These are phyloP conservation scores for Amiota communis DNA, from an alignment of 2,888 invertebrate genomes.

Conservation along the genomic window DNA sequence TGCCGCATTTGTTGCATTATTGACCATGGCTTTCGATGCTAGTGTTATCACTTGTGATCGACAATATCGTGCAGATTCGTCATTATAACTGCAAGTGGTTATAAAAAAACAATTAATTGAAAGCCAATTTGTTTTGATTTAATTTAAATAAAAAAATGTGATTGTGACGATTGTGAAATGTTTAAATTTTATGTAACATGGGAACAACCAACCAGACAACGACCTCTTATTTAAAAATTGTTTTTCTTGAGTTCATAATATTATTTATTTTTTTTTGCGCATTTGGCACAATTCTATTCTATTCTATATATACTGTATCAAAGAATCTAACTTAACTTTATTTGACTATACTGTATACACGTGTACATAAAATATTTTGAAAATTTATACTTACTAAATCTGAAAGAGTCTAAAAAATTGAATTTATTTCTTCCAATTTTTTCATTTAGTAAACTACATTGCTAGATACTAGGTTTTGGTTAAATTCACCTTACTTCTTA, in stretches of 20 bases:
- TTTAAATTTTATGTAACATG: constrained; percentile 27
- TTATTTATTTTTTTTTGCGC: constrained; percentile 37
- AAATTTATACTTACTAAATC: not conserved
- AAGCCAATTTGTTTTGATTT: not conserved
- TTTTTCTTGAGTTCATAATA: constrained; percentile 34
- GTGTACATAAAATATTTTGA: not conserved
- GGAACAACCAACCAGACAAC: too few species aligned
- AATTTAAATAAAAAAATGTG: not conserved
- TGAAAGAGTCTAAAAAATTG: too few species aligned
- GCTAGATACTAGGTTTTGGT: too few species aligned
- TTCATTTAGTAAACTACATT: too few species aligned
- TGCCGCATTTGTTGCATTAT: constrained; percentile 62
- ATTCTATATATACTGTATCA: not conserved
- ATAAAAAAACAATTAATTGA: not conserved
- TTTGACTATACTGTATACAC: not conserved
- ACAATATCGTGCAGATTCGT: constrained; percentile 69
- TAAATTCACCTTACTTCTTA: not conserved
- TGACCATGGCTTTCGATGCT: constrained; percentile 71
- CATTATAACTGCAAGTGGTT: constrained; percentile 63
- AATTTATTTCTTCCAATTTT: too few species aligned
- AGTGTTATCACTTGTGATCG: constrained; percentile 71
- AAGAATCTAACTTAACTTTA: not conserved
- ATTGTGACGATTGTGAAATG: constrained; percentile 20
- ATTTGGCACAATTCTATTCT: constrained; percentile 43
- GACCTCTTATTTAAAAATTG: constrained; percentile 3